Percentiles rank a stretch among this genome's conserved stretches.
Evolutionary conservation across 2,888 invertebrate species (phyloP).

Genomic region (Drosophila austrosaltans): DNA sequence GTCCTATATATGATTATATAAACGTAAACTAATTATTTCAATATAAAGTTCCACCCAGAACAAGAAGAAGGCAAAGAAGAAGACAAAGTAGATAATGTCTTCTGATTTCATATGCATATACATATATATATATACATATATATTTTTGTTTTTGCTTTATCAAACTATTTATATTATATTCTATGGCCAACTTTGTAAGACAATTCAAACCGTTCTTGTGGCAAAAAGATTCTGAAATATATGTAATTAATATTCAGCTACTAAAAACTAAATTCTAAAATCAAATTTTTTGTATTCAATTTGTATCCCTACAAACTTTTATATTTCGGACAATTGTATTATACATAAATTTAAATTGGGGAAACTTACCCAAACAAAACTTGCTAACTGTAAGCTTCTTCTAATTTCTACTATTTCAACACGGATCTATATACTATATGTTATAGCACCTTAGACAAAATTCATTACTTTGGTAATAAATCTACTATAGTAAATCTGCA

Average conservation of each 20-base stretch:
- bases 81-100: conserved; percentile 2
- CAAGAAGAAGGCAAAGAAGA: conserved; percentile 1
- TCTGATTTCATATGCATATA: background rate
- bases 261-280: conserved; percentile 1
- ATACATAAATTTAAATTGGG: too few relatives aligned
- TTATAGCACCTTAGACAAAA: too few relatives aligned
- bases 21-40: conserved; percentile 9
- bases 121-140: too few relatives aligned
- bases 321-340: background rate
- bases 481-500: too few relatives aligned
- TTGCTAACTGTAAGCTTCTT: too few relatives aligned
- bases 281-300: background rate
- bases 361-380: too few relatives aligned
- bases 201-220: background rate
- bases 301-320: background rate
- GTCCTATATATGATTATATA: conserved; percentile 13
- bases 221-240: background rate
- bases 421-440: too few relatives aligned
- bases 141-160: background rate
- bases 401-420: too few relatives aligned
- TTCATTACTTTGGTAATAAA: too few relatives aligned
- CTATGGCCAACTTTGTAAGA: conserved; percentile 3
- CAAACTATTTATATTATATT: background rate
- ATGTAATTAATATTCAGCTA: background rate
- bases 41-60: conserved; percentile 5